phyloP scores from a whole-genome alignment of 2,113 vertebrate genomes.

The Excalfactoria chinensis region DNA sequence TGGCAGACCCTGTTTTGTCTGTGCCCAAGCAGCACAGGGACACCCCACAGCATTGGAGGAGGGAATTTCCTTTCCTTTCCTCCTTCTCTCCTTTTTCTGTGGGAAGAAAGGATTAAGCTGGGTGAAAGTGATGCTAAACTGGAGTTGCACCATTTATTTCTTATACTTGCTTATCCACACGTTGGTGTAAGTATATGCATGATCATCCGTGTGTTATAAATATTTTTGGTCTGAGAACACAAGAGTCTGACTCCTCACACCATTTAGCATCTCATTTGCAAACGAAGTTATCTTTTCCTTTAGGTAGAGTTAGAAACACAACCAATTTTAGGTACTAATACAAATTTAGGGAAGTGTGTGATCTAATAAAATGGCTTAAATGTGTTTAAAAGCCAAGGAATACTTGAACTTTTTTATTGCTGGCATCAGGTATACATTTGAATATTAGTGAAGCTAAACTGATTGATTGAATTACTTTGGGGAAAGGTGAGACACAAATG shows the following conservation, averaged over 20 bases:
- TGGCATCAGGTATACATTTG: constrained; percentile 46
- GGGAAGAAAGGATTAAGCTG: not conserved
- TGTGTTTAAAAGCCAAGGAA: constrained; percentile 43
- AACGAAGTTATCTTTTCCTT: constrained; percentile 44
- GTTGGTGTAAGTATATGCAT: not conserved
- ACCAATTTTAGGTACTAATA: constrained; percentile 51
- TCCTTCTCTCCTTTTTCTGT: not conserved
- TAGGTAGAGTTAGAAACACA: constrained; percentile 44
- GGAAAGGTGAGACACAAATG: constrained; percentile 55
- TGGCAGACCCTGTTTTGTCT: not conserved
- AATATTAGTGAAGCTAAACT: constrained; percentile 73
- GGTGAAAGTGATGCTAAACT: not conserved
- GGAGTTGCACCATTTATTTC: not conserved
- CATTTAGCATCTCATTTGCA: constrained; percentile 30
- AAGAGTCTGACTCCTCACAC: not conserved
- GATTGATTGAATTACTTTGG: constrained; percentile 70
- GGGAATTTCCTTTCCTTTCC: not conserved
- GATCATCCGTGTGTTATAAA: not conserved
- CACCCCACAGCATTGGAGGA: rapidly evolving
- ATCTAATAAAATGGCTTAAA: constrained; percentile 62
- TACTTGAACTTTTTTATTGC: constrained; percentile 62
- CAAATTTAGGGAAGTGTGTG: constrained; percentile 44
- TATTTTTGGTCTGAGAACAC: not conserved
- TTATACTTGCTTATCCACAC: not conserved
- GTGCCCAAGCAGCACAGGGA: not conserved